Conservation (phyloP, 2,797 vertebrate genomes). For the Luscinia luscinia region DNA sequence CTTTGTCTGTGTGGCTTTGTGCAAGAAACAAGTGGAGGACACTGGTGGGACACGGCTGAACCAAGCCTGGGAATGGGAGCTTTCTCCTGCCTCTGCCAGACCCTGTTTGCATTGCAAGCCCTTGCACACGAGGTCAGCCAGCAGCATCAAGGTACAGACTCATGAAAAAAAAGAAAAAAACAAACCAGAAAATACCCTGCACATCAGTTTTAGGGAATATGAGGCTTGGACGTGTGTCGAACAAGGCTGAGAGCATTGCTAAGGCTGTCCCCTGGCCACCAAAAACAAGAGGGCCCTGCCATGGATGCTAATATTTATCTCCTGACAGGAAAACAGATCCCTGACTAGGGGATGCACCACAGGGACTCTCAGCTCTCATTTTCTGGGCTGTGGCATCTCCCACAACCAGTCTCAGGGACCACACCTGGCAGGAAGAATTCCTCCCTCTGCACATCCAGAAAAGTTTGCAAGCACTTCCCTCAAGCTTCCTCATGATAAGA, state of each 20-base stretch:
- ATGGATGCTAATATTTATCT: accelerated
- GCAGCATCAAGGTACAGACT: neutral
- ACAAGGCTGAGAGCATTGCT: neutral
- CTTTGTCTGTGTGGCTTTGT: neutral
- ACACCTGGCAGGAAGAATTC: neutral
- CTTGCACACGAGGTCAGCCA: neutral
- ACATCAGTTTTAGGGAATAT: neutral
- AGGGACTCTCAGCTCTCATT: neutral
- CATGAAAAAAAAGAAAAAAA: neutral
- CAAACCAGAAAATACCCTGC: neutral
- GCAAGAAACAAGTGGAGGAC: neutral
- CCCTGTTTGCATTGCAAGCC: neutral
- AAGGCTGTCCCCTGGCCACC: neutral
- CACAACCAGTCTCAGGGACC: neutral
- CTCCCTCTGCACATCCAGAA: neutral
- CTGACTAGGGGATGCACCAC: neutral
- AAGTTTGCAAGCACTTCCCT: neutral
- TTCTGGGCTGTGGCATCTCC: neutral
- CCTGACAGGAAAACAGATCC: neutral
- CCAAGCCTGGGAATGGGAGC: neutral
- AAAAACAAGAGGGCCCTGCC: neutral
- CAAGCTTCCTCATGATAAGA: neutral
- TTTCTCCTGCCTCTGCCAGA: neutral
- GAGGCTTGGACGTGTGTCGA: accelerated
- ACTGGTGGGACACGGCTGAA: neutral